Conservation (phyloP, 2,797 vertebrate species). For the Cyprinella venusta region DNA sequence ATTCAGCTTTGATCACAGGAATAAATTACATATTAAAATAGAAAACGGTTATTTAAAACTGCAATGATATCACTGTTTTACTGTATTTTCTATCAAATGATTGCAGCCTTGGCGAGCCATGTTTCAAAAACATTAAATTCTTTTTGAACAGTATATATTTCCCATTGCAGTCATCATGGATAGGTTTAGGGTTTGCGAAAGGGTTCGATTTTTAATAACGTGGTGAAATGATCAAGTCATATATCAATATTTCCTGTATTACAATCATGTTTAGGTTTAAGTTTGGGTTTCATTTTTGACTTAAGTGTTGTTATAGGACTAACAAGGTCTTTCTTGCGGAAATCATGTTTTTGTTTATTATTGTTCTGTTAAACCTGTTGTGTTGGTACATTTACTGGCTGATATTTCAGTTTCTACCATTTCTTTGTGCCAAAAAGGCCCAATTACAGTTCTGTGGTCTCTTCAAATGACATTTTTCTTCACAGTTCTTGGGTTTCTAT, state of each 20-base stretch:
- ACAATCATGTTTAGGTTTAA: neutral
- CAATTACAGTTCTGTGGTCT: conserved; percentile 33
- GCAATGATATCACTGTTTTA: neutral
- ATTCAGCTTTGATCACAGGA: neutral
- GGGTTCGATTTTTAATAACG: neutral
- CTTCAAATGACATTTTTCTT: conserved; percentile 41
- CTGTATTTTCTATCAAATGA: neutral
- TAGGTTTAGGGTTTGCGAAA: neutral
- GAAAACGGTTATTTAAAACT: neutral
- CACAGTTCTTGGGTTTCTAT: conserved; percentile 29
- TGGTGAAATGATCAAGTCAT: neutral
- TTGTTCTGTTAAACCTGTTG: neutral
- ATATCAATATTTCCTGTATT: neutral
- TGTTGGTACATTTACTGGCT: conserved; percentile 1
- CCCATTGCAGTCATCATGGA: neutral
- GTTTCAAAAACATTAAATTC: neutral
- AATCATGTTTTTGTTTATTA: neutral
- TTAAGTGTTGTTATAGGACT: neutral
- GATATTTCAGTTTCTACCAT: conserved; percentile 25
- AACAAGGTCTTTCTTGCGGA: neutral
- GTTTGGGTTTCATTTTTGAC: neutral
- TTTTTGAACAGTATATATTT: neutral
- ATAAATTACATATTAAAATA: too few species aligned
- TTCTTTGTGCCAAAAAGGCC: conserved; percentile 19
- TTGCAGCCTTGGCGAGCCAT: neutral